phyloP scores from a whole-genome alignment of 64 coral and sea anemone species.

The Dendrophyllia cribrosa region DNA sequence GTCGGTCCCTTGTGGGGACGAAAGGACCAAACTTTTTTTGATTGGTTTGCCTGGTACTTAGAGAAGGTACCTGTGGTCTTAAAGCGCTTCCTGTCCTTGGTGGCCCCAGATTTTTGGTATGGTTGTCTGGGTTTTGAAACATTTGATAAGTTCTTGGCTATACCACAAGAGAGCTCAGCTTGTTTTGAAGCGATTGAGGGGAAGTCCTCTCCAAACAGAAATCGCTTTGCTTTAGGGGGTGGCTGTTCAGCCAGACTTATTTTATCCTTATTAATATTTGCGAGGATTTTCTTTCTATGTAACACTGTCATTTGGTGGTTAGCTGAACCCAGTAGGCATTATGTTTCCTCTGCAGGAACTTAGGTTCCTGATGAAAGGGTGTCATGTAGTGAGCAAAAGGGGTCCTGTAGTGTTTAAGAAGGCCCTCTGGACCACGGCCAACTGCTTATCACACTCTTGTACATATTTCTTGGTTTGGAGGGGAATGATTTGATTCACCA shows the following conservation, averaged over 20 bases:
- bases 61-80: neutral
- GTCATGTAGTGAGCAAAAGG: slow-evolving; percentile 55
- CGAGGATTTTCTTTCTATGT: slow-evolving; percentile 32
- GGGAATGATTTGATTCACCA: slow-evolving; percentile 3
- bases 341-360: slow-evolving; percentile 2
- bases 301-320: slow-evolving; percentile 48
- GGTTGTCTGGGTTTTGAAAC: too few relatives aligned
- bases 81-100: neutral
- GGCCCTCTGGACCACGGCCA: slow-evolving; percentile 18
- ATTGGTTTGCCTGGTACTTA: neutral
- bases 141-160: neutral
- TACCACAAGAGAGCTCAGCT: neutral
- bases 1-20: neutral
- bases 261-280: slow-evolving; percentile 39
- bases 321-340: slow-evolving; percentile 43
- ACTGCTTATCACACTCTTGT: slow-evolving; percentile 32
- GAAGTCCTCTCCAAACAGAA: slow-evolving; percentile 48
- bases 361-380: slow-evolving; percentile 10
- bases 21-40: slow-evolving; percentile 46
- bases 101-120: neutral
- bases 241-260: slow-evolving; percentile 18
- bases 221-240: slow-evolving; percentile 38
- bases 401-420: slow-evolving; percentile 37
- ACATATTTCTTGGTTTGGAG: slow-evolving; percentile 45
- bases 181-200: slow-evolving; percentile 41